Conservation (phyloP, 2,113 vertebrate genomes). For the Cavia aperea region DNA sequence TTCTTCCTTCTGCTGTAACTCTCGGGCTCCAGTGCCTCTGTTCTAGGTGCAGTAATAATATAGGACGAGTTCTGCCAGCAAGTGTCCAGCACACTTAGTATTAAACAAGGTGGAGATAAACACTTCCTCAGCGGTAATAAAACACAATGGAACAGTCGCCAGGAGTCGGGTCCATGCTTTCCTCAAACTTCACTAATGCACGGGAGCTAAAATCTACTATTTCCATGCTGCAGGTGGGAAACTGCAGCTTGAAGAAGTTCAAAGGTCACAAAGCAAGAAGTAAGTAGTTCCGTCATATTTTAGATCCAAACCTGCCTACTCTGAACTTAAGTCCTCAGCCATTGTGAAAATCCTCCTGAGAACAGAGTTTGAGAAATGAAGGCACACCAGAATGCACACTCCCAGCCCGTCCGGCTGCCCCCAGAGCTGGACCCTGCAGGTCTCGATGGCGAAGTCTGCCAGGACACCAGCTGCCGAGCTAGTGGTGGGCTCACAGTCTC, state of each 20-base stretch:
- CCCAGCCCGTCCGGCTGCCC: background rate
- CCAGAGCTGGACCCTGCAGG: background rate
- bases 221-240: background rate
- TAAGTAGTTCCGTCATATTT: background rate
- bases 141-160: background rate
- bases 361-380: background rate
- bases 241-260: background rate
- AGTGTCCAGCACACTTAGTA: background rate
- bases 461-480: background rate
- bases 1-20: background rate
- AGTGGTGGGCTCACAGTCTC: background rate
- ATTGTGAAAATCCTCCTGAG: background rate
- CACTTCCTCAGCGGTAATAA: background rate
- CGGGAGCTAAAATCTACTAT: background rate
- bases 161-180: background rate
- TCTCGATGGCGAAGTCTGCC: background rate
- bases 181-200: background rate
- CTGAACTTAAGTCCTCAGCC: background rate
- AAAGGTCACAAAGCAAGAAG: background rate
- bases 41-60: background rate
- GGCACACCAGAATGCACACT: background rate
- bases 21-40: background rate
- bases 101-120: background rate
- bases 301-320: background rate
- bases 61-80: background rate